Evolutionary conservation across 2,113 vertebrate genomes (phyloP).

Genomic region (Aviceda subcristata): DNA sequence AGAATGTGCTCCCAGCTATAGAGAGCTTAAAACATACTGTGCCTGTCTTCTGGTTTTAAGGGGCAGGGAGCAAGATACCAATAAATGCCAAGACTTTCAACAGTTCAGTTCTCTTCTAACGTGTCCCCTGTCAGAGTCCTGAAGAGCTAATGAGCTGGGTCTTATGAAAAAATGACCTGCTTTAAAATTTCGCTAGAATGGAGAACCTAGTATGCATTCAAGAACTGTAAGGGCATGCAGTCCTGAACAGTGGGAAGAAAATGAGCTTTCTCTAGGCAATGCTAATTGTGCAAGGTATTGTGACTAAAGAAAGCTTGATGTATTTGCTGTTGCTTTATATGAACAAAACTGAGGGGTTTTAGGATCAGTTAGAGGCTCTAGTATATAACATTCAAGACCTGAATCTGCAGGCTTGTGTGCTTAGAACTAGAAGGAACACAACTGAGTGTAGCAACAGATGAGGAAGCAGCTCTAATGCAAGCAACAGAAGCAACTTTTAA

Average conservation of each 20-base stretch:
- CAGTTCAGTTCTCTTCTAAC: background rate
- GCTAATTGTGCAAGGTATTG: background rate
- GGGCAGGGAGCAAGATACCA: background rate
- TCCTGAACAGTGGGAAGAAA: background rate
- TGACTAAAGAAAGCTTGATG: background rate
- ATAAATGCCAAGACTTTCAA: background rate
- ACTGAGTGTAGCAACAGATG: background rate
- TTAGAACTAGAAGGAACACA: background rate
- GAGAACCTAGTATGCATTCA: background rate
- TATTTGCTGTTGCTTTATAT: background rate
- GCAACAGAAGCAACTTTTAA: background rate
- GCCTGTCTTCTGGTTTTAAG: background rate
- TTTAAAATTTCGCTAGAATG: background rate
- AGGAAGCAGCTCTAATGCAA: background rate
- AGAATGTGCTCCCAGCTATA: background rate
- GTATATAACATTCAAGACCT: background rate
- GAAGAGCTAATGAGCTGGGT: background rate
- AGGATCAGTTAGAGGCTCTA: background rate
- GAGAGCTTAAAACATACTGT: background rate
- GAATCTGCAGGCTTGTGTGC: background rate
- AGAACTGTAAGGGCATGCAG: background rate
- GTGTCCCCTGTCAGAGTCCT: background rate
- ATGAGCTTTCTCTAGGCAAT: background rate
- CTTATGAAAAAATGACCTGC: background rate
- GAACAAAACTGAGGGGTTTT: background rate